A percentile compares a stretch with the other conserved stretches of the same genome.
Evolutionary conservation across 1,140 invertebrate genomes (phyloP).

Genomic region (Venturia canescens): DNA sequence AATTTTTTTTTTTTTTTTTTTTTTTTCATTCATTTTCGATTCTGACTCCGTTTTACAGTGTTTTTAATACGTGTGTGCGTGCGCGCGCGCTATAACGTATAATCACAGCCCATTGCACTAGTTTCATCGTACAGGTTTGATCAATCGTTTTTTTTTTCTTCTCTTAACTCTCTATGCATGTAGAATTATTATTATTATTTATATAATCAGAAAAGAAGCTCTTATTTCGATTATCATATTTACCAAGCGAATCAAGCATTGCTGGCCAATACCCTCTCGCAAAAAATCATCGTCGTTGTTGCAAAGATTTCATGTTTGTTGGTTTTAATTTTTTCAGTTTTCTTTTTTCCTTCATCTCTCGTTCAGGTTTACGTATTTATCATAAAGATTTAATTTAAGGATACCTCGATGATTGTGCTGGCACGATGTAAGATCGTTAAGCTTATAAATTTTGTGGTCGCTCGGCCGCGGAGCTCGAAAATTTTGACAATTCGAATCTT

Average conservation of each 20-base stretch:
- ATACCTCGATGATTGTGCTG: constrained; percentile 9
- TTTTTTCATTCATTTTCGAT: neutral
- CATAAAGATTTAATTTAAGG: neutral
- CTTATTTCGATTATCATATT: constrained; percentile 6
- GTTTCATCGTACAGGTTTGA: constrained; percentile 14
- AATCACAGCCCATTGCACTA: constrained; percentile 28
- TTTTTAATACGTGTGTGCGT: neutral
- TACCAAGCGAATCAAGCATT: constrained; percentile 5
- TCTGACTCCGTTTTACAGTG: neutral
- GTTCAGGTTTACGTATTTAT: too few relatives aligned
- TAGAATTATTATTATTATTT: constrained; percentile 11
- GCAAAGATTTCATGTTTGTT: neutral
- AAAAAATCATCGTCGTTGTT: neutral
- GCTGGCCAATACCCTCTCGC: neutral
- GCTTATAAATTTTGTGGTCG: neutral
- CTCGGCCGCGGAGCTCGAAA: neutral
- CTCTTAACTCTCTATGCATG: neutral
- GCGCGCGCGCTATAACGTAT: constrained; percentile 3
- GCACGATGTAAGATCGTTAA: neutral
- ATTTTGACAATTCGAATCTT: neutral
- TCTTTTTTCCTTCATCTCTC: too few relatives aligned
- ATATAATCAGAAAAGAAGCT: constrained; percentile 1
- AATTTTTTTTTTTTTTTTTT: neutral
- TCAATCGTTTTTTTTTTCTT: constrained; percentile 5
- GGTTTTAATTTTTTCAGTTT: neutral